Conservation (phyloP, 2,797 vertebrate genomes). For the Lateolabrax maculatus region DNA sequence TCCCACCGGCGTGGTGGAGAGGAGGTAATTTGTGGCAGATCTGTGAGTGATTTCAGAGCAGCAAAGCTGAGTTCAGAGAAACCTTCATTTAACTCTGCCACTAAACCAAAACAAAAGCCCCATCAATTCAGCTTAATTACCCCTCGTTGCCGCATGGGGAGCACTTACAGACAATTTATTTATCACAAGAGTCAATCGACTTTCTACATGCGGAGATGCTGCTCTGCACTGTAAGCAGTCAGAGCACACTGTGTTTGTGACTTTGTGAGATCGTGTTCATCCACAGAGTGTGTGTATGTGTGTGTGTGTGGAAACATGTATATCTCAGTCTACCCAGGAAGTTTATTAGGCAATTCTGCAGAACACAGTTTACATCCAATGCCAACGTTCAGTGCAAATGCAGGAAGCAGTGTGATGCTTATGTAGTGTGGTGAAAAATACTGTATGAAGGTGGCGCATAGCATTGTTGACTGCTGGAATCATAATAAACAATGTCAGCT, state of each 20-base stretch:
- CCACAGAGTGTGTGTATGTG: constrained; percentile 2
- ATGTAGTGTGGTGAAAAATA: neutral
- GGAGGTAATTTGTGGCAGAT: constrained; percentile 55
- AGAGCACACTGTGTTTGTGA: neutral
- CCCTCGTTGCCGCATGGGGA: constrained; percentile 54
- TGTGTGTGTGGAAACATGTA: neutral
- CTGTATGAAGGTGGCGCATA: neutral
- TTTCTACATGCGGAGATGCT: constrained; percentile 9
- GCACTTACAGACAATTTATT: constrained; percentile 73
- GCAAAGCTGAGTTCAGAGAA: constrained; percentile 58
- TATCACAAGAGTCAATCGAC: constrained; percentile 60
- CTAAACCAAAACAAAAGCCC: constrained; percentile 75
- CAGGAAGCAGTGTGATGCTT: neutral
- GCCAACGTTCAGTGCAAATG: neutral
- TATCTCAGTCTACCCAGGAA: neutral
- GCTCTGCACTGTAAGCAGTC: constrained; percentile 40
- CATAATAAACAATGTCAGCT: neutral
- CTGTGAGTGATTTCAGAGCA: constrained; percentile 45
- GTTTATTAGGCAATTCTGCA: neutral
- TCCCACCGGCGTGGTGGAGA: constrained; percentile 31
- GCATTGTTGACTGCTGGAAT: constrained; percentile 1
- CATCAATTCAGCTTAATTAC: constrained; percentile 77
- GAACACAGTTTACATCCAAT: neutral
- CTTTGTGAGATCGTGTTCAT: constrained; percentile 2
- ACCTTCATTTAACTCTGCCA: constrained; percentile 76